Evolutionary conservation across 2,797 vertebrate species (phyloP), one percentile per base, ranked within the genome.

Genomic region (Gallinago stenura): DNA sequence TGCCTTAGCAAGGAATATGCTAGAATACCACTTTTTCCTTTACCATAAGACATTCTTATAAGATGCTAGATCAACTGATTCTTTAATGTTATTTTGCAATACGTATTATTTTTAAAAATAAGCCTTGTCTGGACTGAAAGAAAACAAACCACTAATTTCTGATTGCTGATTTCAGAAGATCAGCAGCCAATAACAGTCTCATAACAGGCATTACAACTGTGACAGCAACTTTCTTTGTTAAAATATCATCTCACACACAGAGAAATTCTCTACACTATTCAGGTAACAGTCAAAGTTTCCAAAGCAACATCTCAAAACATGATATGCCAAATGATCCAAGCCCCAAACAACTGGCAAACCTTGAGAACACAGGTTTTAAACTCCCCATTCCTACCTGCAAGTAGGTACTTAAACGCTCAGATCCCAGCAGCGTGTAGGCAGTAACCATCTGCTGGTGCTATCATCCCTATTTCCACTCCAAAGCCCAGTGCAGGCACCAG

Each of bases 401-500:
- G 28, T 0, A 39, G 56, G 75, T n/a, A 53, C 21, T 66, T 15
- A 7, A n/a, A 30, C 0, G 0, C 4, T 10, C 22, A 51, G 66
- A 28, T 28, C 54, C 57, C 83, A 64, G 56, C 26, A 68, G 48
- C 2, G 16, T 18, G 2, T 2, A 0, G 9, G 37, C 53, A 77
- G 35, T 7, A 39, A 51, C 39, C 46, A 25, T 12, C 78, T 80
- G 58, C 58, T 69, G 15, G 3, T 45, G 64, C 50, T 37, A 20
- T 19, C n/a, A 31, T 7, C 43, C 9, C 0, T 3, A 8, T 66
- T 69, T 33, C 66, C 28, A 22, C 51, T 35, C 82, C 41, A 30
- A 83, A 51, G 58, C 9, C 33, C 4, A 43, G 24, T 0, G 22
- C n/a, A 37, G 39, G 65, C 48, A 14, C 19, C 5, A 28, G 46